phyloP scores from a whole-genome alignment of 2,113 vertebrate species.

The Boulengerochromis microlepis region DNA sequence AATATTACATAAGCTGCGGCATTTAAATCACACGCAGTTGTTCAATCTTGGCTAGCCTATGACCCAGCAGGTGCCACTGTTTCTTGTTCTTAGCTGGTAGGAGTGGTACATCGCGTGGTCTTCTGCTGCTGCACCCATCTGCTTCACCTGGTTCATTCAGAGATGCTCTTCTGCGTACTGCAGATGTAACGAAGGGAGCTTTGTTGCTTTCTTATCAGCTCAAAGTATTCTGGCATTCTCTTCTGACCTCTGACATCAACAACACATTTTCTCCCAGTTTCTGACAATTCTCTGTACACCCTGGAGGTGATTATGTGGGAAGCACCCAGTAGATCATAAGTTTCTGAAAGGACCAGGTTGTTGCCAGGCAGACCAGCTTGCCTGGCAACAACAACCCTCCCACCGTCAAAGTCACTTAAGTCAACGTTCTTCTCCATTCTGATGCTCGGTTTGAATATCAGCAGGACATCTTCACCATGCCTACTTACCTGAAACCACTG shows the following conservation, averaged over 20 bases:
- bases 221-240: neutral
- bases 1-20: neutral
- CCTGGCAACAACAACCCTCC: neutral
- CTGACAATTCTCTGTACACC: neutral
- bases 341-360: neutral
- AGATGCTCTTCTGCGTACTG: neutral
- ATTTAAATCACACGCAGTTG: neutral
- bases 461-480: accelerated
- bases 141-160: neutral
- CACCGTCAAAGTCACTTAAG: neutral
- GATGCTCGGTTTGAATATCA: neutral
- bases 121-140: neutral
- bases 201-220: neutral
- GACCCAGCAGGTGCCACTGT: neutral
- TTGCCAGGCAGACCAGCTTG: neutral
- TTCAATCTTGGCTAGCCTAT: accelerated
- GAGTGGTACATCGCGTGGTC: accelerated
- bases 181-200: neutral
- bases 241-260: neutral
- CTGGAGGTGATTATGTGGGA: neutral
- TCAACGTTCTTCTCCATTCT: neutral
- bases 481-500: neutral
- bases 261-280: neutral
- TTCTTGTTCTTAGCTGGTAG: neutral
- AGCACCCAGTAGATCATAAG: accelerated